Conservation (phyloP, 2,888 invertebrate species). For the Sarcophaga subvicina region DNA sequence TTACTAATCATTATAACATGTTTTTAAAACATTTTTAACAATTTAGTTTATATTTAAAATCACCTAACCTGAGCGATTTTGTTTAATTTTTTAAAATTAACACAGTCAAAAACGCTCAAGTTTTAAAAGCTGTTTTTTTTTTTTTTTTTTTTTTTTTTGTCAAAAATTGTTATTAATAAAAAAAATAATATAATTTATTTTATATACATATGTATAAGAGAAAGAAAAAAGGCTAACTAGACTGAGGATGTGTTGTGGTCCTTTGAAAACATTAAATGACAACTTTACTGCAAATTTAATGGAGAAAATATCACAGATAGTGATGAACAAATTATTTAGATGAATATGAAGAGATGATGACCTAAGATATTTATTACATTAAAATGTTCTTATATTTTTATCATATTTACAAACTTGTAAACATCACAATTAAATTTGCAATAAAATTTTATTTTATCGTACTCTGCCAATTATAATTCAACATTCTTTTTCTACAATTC, state of each 20-base stretch:
- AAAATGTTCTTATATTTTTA: no score
- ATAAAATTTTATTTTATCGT: not conserved
- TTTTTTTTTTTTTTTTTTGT: not conserved
- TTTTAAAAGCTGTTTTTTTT: slow-evolving; percentile 47
- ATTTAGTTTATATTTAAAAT: slow-evolving; percentile 53
- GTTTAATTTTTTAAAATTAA: slow-evolving; percentile 1
- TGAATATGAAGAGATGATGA: not conserved
- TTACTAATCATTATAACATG: slow-evolving; percentile 47
- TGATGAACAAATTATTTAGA: not conserved
- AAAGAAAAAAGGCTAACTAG: slow-evolving; percentile 40
- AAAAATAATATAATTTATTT: slow-evolving; percentile 15
- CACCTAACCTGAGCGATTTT: slow-evolving; percentile 42
- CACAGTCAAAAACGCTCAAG: slow-evolving; percentile 25
- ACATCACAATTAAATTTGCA: slow-evolving; percentile 21
- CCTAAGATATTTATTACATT: no score
- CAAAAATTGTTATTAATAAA: slow-evolving; percentile 19
- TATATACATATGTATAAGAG: slow-evolving; percentile 23
- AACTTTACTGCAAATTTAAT: slow-evolving; percentile 15
- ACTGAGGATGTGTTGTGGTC: slow-evolving; percentile 4
- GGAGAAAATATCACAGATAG: slow-evolving; percentile 48
- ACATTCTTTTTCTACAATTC: not conserved
- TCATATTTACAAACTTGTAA: not conserved
- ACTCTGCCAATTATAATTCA: not conserved
- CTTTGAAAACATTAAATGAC: not conserved
- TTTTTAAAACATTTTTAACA: slow-evolving; percentile 64